phyloP scores from a whole-genome alignment of 2,113 vertebrate genomes.

The Archocentrus centrarchus region DNA sequence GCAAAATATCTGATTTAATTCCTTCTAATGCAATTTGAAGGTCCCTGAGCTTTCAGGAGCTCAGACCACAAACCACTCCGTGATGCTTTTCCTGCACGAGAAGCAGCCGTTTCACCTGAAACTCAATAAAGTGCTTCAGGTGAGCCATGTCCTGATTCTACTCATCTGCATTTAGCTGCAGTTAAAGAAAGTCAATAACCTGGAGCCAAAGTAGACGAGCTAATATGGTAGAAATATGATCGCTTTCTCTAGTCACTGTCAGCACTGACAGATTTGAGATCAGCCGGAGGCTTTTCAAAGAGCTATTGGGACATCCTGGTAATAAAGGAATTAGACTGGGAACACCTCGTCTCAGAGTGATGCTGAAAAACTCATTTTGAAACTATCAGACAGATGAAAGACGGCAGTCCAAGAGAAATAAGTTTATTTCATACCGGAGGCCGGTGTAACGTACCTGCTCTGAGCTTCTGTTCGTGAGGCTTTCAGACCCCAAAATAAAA shows the following conservation, averaged over 20 bases:
- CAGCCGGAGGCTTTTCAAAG: neutral
- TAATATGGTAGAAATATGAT: neutral
- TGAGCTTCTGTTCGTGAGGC: neutral
- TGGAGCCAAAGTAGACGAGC: neutral
- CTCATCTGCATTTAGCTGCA: too few species aligned
- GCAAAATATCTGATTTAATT: neutral
- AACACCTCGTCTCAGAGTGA: neutral
- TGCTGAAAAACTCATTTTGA: neutral
- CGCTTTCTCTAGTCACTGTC: neutral
- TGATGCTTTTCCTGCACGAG: neutral
- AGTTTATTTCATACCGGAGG: neutral
- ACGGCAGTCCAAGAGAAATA: fast-evolving
- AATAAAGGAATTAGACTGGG: neutral
- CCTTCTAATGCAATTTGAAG: neutral
- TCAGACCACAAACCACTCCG: neutral
- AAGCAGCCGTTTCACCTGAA: neutral
- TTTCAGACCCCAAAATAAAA: too few species aligned
- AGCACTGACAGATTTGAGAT: neutral
- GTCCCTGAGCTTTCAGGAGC: neutral
- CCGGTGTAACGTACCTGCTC: neutral
- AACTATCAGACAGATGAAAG: neutral
- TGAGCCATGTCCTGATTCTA: neutral
- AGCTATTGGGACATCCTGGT: neutral
- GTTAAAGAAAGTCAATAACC: neutral
- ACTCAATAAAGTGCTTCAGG: neutral